These are phyloP conservation scores for Engraulis encrasicolus DNA, from an alignment of 2,113 vertebrate species.

Conservation along the genomic window DNA sequence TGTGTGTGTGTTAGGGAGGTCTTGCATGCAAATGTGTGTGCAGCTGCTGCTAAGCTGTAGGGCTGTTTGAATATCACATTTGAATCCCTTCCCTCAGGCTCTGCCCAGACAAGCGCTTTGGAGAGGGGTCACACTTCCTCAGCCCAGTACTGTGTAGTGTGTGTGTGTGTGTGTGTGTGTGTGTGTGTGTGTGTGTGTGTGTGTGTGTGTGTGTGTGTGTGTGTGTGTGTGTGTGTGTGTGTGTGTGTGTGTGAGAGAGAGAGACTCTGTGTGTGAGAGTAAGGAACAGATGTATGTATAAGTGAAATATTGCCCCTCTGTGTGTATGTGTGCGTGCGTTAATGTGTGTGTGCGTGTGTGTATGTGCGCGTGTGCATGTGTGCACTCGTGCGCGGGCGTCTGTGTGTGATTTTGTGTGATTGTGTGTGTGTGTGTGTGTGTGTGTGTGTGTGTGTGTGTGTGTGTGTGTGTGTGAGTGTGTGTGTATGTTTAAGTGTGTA, in stretches of 20 bases:
- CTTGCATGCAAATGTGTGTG: slow-evolving; percentile 42
- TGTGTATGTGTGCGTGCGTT: background rate
- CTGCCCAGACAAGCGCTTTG: background rate
- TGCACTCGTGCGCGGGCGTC: no score
- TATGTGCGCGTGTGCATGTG: no score
- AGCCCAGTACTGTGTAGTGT: background rate
- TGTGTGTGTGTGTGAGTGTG: background rate
- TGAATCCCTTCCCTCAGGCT: slow-evolving; percentile 41
- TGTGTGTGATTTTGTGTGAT: background rate
- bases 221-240: background rate
- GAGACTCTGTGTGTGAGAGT: no score
- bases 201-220: no score
- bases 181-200: no score
- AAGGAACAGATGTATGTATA: no score
- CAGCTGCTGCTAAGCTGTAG: background rate
- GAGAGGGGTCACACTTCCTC: slow-evolving; percentile 12
- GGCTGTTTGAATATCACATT: slow-evolving; percentile 43
- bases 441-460: slow-evolving; percentile 3
- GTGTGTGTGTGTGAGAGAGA: no score
- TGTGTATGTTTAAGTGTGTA: no score
- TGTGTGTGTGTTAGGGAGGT: slow-evolving; percentile 30
- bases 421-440: slow-evolving; percentile 5
- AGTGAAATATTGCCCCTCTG: no score
- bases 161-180: no score
- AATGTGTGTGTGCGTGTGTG: background rate